These are phyloP conservation scores for Seriola rivoliana DNA, from an alignment of 2,113 vertebrate species.

Conservation along the genomic window DNA sequence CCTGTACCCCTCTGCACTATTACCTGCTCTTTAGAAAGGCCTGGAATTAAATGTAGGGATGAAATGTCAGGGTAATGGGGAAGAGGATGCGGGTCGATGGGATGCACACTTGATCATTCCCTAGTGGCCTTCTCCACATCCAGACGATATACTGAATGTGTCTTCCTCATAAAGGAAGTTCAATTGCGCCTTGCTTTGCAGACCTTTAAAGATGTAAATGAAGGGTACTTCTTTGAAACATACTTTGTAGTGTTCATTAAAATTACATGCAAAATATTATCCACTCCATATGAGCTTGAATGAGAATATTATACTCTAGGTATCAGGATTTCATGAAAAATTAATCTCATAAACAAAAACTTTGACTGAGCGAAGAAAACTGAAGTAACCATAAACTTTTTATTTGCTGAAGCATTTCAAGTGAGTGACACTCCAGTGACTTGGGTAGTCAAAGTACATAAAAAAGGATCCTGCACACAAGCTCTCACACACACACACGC, in stretches of 20 bases:
- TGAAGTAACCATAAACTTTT: constrained; percentile 37
- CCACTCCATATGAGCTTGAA: constrained; percentile 19
- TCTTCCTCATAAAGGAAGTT: constrained; percentile 77
- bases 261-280: constrained; percentile 66
- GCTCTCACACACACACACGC: background rate
- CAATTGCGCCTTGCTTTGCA: constrained; percentile 57
- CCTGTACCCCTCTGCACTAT: constrained; percentile 96
- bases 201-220: constrained; percentile 76
- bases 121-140: constrained; percentile 83
- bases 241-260: constrained; percentile 67
- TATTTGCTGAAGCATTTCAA: constrained; percentile 7
- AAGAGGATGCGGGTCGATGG: constrained; percentile 88
- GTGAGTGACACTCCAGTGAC: background rate
- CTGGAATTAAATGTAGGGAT: constrained; percentile 95
- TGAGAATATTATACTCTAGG: constrained; percentile 47
- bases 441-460: constrained; percentile 3
- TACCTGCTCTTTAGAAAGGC: constrained; percentile 98
- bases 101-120: constrained; percentile 88
- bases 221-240: constrained; percentile 58
- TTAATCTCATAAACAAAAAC: constrained; percentile 56
- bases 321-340: constrained; percentile 51
- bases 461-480: background rate
- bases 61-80: constrained; percentile 93
- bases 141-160: constrained; percentile 75
- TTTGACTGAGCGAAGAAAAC: constrained; percentile 36